Base-by-base conservation (phyloP, 2,797 vertebrate genomes). In the Threskiornis aethiopicus region DNA sequence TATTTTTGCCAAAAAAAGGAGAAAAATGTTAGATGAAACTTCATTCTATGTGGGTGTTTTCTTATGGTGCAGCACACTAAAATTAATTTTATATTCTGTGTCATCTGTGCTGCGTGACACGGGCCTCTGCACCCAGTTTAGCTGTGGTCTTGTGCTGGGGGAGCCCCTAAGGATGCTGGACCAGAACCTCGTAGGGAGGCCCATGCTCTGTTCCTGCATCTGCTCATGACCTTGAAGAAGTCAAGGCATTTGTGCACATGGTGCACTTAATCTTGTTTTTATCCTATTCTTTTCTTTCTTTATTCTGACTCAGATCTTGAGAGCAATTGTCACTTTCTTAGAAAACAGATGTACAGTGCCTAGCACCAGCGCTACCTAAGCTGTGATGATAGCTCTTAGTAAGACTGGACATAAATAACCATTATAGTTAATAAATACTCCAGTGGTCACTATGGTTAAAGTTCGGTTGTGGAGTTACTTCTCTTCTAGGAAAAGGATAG, bases 11-110 rank as follows among this genome's bases (percentile, higher is more conserved):
- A 84, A 62, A 88, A 82, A 84, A 82, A 76, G 42, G 62, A 85
- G 77, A 73, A 94, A 96, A 95, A 96, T 31, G 52, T 92, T 91
- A 89, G 81, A 76, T 89, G 80, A 83, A 94, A 89, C 81, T 95
- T 95, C 29, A 8, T 84, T 89, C 81, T 67, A 28, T 78, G 96
- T 97, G 95, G 96, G 93, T 92, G 96, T 93, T 89, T 94, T 97
- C 95, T 96, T 94, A 64, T 77, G 81, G 89, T 89, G 90, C 89
- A 73, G 71, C 51, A 89, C 2, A 18, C 58, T 92, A 90, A 92
- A 93, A 93, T 92, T 89, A 90, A 70, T 80, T 91, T 89, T 87
- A 21, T 73, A 83, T 89, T 96, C 44, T 33, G 69, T 80, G 70
- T 96, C 90, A 92, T 94, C 84, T 70, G 31, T 87, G 86, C 82